Conservation (phyloP, 2,888 invertebrate genomes). For the Oscheius sp. region DNA sequence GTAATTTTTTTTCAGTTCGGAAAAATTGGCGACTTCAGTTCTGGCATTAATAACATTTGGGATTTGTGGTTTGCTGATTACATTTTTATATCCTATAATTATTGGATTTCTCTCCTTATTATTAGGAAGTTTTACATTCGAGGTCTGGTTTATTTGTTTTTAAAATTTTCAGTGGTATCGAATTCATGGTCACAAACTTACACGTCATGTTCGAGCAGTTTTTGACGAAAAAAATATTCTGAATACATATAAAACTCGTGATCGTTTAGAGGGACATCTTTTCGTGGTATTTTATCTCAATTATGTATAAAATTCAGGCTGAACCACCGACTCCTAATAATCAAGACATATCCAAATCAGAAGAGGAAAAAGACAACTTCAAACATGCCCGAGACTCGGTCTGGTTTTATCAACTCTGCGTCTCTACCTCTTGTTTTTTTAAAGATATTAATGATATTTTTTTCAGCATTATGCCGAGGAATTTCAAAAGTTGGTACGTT, state of each 20-base stretch:
- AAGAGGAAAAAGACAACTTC: neutral
- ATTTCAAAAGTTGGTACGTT: neutral
- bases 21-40: neutral
- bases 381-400: neutral
- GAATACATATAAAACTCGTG: conserved; percentile 54
- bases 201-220: conserved; percentile 50
- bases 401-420: neutral
- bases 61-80: neutral
- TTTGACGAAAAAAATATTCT: conserved; percentile 59
- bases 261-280: conserved; percentile 49
- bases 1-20: neutral
- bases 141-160: neutral
- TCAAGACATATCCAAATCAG: neutral
- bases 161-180: conserved; percentile 50
- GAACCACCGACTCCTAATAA: conserved; percentile 47
- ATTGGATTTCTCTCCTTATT: neutral
- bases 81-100: neutral
- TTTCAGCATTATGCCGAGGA: conserved; percentile 15
- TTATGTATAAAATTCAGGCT: conserved; percentile 32
- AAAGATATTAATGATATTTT: neutral
- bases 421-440: neutral
- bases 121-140: neutral
- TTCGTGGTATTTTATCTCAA: conserved; percentile 36
- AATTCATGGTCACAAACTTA: conserved; percentile 45
- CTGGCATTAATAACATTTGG: neutral